Percentiles rank a stretch among this genome's conserved stretches.
These are phyloP conservation scores for Wasmannia auropunctata DNA, from an alignment of 1,140 invertebrate species.

Conservation along the genomic window DNA sequence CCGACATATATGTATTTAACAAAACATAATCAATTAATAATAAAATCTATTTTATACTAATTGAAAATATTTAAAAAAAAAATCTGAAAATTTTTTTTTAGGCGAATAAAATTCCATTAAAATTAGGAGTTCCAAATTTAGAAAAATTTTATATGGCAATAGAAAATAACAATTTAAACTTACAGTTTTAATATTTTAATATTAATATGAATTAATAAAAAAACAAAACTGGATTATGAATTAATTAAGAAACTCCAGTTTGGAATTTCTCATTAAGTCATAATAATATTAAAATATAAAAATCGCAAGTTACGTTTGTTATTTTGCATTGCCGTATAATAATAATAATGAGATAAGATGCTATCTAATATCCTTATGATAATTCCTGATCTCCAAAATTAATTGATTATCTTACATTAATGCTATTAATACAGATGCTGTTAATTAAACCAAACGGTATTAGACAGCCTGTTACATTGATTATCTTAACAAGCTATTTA, in stretches of 20 bases:
- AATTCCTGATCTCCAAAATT: background rate
- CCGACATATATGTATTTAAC: background rate
- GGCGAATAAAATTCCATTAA: background rate
- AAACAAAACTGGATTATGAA: background rate
- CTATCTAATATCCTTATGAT: background rate
- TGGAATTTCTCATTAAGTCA: background rate
- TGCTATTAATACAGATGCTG: background rate
- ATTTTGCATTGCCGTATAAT: background rate
- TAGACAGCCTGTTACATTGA: background rate
- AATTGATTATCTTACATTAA: background rate
- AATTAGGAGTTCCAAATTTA: background rate
- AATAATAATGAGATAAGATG: background rate
- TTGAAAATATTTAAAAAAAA: background rate
- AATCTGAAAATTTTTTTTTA: background rate
- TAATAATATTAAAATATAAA: background rate
- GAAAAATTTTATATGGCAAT: background rate
- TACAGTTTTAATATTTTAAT: background rate
- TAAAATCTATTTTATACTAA: too few relatives aligned
- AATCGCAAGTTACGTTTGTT: background rate
- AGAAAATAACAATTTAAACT: background rate
- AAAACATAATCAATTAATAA: background rate
- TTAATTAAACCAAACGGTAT: slow-evolving; percentile 31
- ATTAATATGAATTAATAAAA: background rate
- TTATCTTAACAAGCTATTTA: slow-evolving; percentile 36
- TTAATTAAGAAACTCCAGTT: background rate